Evolutionary conservation across 2,888 invertebrate species (phyloP), one percentile per base, ranked within the genome.

Genomic region (Dynastes tityus): DNA sequence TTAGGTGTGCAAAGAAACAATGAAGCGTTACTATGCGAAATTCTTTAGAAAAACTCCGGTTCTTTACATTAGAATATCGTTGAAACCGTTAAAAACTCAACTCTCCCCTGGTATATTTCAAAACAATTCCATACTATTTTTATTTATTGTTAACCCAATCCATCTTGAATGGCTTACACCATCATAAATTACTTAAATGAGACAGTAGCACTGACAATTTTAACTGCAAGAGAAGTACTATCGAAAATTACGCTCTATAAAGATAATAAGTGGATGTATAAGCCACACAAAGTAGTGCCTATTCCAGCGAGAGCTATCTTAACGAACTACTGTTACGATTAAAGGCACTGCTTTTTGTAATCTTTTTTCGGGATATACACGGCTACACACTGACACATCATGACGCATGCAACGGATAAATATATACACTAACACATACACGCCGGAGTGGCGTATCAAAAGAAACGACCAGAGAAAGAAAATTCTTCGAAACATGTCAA

Each of bases 401-500:
- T 74, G 73, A 74, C 73, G 71, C 71, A 58, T 32, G 45, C 73
- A 74, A 49, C 61, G 73, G 40, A 74, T 74, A 74, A 61, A 74
- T 74, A 74, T 74, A 74, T 74, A 74, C 49, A 68, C n/a, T 22
- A 11, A 45, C 45, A 45, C 11, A 45, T 45, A 45, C 8, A 45
- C 45, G 45, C 45, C 45, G 40, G 55, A 58, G 55, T 58, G 45
- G 8, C 45, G 61, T 40, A 61, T 74, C 73, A 74, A 61, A 74
- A 74, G 73, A 27, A 74, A 74, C 58, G 61, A 49, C 73, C n/a
- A 74, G 61, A 74, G 61, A 74, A 61, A 74, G 73, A 74, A 74
- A 74, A 74, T 74, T 74, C 73, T 74, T 40, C 45, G 73, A 74
- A 74, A 74, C 73, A 74, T 74, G 73, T 74, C 73, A 74, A 74